Percentiles rank a stretch among this genome's conserved stretches.
Conservation (phyloP, 2,888 invertebrate genomes). For the Odontothrips loti region DNA sequence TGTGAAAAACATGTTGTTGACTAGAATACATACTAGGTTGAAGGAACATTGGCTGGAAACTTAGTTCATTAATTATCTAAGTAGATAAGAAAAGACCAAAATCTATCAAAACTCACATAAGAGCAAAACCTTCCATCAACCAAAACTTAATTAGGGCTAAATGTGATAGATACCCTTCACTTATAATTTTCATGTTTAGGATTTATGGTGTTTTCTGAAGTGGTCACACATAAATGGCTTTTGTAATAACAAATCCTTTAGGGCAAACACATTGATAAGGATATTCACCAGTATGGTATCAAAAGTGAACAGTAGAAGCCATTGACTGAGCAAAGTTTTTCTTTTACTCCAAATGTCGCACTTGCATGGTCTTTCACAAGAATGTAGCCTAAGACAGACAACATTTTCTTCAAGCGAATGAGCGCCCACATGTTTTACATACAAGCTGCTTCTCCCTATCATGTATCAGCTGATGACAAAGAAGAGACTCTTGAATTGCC, state of each 20-base stretch:
- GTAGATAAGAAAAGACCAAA: no score
- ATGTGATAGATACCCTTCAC: no score
- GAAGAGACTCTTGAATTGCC: conserved; percentile 42
- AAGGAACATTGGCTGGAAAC: no score
- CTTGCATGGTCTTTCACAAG: not conserved
- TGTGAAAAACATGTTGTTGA: no score
- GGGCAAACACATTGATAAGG: conserved; percentile 48
- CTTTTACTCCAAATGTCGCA: conserved; percentile 44
- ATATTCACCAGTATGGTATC: conserved; percentile 47
- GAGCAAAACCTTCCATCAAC: no score
- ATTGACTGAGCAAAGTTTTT: conserved; percentile 48
- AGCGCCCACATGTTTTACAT: conserved; percentile 48
- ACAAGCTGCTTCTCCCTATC: conserved; percentile 45
- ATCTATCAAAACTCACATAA: no score
- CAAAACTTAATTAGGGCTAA: no score
- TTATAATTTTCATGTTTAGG: no score
- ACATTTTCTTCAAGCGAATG: conserved; percentile 48
- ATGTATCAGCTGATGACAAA: conserved; percentile 45
- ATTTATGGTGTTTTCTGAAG: no score
- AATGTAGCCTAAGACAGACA: conserved; percentile 44
- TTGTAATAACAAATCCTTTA: conserved; percentile 48
- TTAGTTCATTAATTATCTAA: no score
- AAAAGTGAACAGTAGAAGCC: conserved; percentile 46
- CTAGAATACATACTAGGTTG: no score
- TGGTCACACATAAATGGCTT: no score